Base-by-base conservation (phyloP, 2,888 invertebrate genomes). In the Bombylius major region DNA sequence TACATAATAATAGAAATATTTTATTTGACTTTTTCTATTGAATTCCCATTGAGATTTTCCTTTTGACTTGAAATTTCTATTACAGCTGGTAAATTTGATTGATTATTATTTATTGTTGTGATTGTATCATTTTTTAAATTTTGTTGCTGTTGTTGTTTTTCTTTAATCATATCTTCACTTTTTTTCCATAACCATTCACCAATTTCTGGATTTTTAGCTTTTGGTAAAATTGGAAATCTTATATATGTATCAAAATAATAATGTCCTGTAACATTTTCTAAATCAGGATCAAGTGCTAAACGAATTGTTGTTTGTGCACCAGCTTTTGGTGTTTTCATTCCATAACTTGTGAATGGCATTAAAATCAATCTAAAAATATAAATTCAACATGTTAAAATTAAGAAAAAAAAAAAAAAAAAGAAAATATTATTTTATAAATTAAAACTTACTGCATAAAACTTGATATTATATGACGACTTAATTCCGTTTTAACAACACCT, bases 401-500 rank as follows among this genome's bases (percentile, higher is more conserved):
- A 33, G 36, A 47, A 48, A 36, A 42, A 31, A 39, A 2, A 9
- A 31, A 12, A 39, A 39, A 51, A n/a, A 11, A 44, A 13, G 4
- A 13, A 13, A 44, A 7, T 44, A 12, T 12, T 12, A 7, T 36
- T 36, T 36, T 36, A 4, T 36, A 3, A 7, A 7, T 36, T 36
- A 36, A 50, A 31, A 58, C 58, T 52, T 56, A 63, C 63, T 58
- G 59, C 46, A 57, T 53, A 33, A 51, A 55, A 12, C 50, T 46
- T 13, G 49, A 49, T 5, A 61, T 75, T 60, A 82, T 65, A 71
- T 85, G 79, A n/a, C 90, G 81, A 1, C 81, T 82, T 7, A 91
- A 69, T 63, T 89, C 89, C 5, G 91, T 90, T 61, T 79, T 78
- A 51, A 88, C 83, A 1, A 86, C 76, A 1, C 88, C 88, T 0